These are phyloP conservation scores for Cardinalis cardinalis DNA, from an alignment of 2,113 vertebrate species.

Conservation along the genomic window DNA sequence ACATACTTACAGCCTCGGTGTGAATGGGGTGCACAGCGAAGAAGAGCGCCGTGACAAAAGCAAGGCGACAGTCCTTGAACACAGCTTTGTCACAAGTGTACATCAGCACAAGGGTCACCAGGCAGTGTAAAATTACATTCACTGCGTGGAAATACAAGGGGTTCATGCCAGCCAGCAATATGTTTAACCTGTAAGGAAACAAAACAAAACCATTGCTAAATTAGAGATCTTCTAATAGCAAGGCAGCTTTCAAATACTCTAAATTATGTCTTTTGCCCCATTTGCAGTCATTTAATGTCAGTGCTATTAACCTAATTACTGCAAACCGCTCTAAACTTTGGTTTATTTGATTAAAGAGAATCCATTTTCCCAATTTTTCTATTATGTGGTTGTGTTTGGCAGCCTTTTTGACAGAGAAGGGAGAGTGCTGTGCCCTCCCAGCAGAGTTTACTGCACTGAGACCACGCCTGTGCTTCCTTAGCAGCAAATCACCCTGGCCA, in stretches of 20 bases:
- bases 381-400: not conserved
- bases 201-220: not conserved
- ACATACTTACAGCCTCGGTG: slow-evolving; percentile 91
- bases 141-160: slow-evolving; percentile 90
- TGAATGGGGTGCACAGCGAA: slow-evolving; percentile 95
- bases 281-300: not conserved
- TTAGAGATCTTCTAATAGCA: not conserved
- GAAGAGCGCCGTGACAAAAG: slow-evolving; percentile 85
- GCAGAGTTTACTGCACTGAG: not conserved
- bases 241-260: not conserved
- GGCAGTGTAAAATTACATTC: slow-evolving; percentile 87
- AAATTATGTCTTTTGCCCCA: not conserved
- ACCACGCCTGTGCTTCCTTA: not conserved
- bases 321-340: not conserved
- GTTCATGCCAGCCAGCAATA: slow-evolving; percentile 86
- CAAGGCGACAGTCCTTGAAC: slow-evolving; percentile 78
- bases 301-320: not conserved
- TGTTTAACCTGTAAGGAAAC: slow-evolving; percentile 81
- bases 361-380: not conserved
- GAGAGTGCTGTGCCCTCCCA: not conserved
- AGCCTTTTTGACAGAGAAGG: not conserved
- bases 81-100: slow-evolving; percentile 83
- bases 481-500: not conserved
- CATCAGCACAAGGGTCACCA: slow-evolving; percentile 87
- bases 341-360: not conserved